Conservation (phyloP, 2,888 invertebrate species). For the Nomada fabriciana region DNA sequence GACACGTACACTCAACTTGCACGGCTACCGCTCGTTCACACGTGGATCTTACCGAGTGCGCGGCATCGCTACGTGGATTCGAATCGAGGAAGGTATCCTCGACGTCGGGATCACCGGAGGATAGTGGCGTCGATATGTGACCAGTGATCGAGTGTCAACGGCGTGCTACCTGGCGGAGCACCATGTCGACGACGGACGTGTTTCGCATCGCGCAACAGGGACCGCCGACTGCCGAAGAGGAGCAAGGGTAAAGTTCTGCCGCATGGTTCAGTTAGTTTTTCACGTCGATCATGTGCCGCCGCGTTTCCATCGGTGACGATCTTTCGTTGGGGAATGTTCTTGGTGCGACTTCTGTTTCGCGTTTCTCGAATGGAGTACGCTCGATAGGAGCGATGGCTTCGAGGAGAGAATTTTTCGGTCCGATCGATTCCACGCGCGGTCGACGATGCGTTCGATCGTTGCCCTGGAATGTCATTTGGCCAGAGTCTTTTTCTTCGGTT, state of each 20-base stretch:
- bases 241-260: constrained; percentile 74
- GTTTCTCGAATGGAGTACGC: not conserved
- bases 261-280: constrained; percentile 7
- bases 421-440: constrained; percentile 11
- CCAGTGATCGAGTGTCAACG: constrained; percentile 55
- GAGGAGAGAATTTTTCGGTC: constrained; percentile 3
- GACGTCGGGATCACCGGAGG: constrained; percentile 17
- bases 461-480: constrained; percentile 35
- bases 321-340: not conserved
- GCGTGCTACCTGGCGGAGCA: constrained; percentile 45
- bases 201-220: constrained; percentile 75
- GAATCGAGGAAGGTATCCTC: constrained; percentile 33
- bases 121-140: constrained; percentile 57
- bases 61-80: constrained; percentile 29
- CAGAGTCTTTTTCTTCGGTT: not conserved
- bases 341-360: not conserved
- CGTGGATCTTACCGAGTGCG: constrained; percentile 52
- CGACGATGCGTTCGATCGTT: constrained; percentile 18
- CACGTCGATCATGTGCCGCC: too few species aligned
- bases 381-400: not conserved
- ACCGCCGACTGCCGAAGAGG: constrained; percentile 72
- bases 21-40: constrained; percentile 42
- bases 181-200: constrained; percentile 79
- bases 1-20: constrained; percentile 47
- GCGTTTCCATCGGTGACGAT: too few species aligned